phyloP scores from a whole-genome alignment of 2,797 vertebrate species.

The Etheostoma perlongum region DNA sequence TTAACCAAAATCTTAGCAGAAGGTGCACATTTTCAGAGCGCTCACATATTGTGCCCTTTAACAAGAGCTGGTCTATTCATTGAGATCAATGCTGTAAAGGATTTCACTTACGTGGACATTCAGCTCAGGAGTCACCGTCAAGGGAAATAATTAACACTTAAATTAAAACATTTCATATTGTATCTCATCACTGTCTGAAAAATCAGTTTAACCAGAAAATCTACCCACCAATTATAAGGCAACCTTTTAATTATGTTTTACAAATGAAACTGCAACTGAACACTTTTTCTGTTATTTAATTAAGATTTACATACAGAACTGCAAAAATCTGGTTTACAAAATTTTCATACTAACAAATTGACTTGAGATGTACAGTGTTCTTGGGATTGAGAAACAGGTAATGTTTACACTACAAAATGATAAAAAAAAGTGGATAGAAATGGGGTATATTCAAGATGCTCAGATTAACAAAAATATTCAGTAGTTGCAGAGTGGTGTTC shows the following conservation, averaged over 20 bases:
- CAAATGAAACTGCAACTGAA: constrained; percentile 37
- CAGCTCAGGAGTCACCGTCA: too few species aligned
- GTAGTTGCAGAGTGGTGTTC: constrained; percentile 40
- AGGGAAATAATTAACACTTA: too few species aligned
- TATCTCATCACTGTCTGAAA: not conserved
- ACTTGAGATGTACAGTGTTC: constrained; percentile 78
- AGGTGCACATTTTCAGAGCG: not conserved
- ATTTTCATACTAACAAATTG: constrained; percentile 80
- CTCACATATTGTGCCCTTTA: not conserved
- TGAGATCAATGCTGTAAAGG: not conserved
- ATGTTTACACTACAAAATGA: constrained; percentile 56
- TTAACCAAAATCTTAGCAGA: not conserved
- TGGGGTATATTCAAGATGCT: constrained; percentile 44
- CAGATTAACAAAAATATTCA: constrained; percentile 35
- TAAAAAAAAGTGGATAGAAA: constrained; percentile 44
- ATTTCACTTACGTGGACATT: not conserved
- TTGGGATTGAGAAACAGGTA: constrained; percentile 49
- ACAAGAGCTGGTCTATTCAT: not conserved
- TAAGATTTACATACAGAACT: constrained; percentile 86
- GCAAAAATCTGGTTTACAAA: constrained; percentile 89
- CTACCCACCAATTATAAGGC: not conserved
- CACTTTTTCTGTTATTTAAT: constrained; percentile 72
- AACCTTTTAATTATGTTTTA: not conserved
- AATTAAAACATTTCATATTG: not conserved
- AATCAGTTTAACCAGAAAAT: not conserved